phyloP scores from a whole-genome alignment of 2,113 vertebrate genomes.

The Monarcha castaneiventris region DNA sequence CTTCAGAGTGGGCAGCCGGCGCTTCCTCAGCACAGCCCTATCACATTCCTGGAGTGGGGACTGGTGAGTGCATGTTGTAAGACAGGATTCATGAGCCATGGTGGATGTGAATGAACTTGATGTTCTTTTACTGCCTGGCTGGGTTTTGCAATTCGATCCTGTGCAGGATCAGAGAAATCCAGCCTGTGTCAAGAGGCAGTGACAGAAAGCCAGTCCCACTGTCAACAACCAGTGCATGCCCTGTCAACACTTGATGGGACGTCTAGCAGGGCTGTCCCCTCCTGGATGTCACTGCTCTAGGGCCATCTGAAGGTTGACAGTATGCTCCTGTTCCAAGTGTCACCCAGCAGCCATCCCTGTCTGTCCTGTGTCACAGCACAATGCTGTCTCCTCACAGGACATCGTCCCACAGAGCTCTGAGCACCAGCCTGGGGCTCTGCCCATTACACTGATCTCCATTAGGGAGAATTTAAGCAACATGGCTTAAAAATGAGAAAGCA shows the following conservation, averaged over 20 bases:
- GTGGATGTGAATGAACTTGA: not conserved
- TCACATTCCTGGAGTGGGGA: not conserved
- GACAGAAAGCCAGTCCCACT: not conserved
- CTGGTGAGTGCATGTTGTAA: not conserved
- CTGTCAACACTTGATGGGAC: rapidly evolving
- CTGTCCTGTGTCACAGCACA: not conserved
- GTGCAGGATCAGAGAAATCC: not conserved
- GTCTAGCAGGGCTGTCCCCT: not conserved
- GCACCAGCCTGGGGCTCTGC: not conserved
- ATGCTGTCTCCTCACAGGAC: rapidly evolving
- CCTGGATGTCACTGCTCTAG: not conserved
- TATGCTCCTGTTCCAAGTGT: not conserved
- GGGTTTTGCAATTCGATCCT: not conserved
- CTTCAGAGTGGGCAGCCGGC: not conserved
- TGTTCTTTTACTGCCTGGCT: not conserved
- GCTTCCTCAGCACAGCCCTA: not conserved
- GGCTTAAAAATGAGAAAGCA: not conserved
- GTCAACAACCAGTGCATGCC: rapidly evolving
- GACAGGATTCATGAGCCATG: not conserved
- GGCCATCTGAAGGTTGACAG: not conserved
- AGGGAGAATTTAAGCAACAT: not conserved
- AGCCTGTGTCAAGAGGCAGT: not conserved
- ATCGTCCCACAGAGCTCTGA: not conserved
- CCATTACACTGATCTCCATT: not conserved
- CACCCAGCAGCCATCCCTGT: rapidly evolving